Conservation (phyloP, 2,797 vertebrate genomes). For the Sciurus carolinensis region DNA sequence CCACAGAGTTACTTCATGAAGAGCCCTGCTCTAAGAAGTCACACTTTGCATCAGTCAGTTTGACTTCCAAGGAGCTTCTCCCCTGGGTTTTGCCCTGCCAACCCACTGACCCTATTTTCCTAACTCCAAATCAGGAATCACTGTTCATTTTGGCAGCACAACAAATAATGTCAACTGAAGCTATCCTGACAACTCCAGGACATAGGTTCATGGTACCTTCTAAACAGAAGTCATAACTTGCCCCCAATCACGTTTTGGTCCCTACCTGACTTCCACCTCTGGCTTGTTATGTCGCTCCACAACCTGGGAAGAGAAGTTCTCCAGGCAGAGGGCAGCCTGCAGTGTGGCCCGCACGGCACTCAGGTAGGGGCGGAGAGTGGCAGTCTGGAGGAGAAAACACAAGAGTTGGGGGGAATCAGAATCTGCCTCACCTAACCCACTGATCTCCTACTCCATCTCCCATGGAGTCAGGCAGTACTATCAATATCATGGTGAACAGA, state of each 20-base stretch:
- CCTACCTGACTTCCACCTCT: conserved; percentile 98
- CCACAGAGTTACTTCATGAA: not conserved
- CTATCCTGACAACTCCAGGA: not conserved
- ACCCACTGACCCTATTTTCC: conserved; percentile 65
- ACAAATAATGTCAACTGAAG: not conserved
- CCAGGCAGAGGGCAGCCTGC: conserved; percentile 97
- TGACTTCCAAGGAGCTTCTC: not conserved
- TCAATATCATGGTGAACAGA: not conserved
- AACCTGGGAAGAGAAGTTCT: conserved; percentile 99
- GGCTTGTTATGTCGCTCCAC: conserved; percentile 99
- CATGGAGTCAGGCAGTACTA: not conserved
- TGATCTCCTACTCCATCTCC: not conserved
- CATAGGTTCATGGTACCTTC: not conserved
- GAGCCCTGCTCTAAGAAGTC: not conserved
- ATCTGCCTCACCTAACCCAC: not conserved
- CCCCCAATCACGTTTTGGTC: not conserved
- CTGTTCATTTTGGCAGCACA: not conserved
- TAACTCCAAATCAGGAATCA: conserved; percentile 43
- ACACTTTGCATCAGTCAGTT: not conserved
- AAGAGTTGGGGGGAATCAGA: not conserved
- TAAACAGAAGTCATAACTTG: not conserved
- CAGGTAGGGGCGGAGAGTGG: conserved; percentile 98
- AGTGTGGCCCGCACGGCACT: conserved; percentile 97
- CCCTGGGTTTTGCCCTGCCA: conserved; percentile 21
- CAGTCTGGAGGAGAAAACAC: conserved; percentile 90